Conservation (phyloP, 2,113 vertebrate species). For the Oryctolagus cuniculus region DNA sequence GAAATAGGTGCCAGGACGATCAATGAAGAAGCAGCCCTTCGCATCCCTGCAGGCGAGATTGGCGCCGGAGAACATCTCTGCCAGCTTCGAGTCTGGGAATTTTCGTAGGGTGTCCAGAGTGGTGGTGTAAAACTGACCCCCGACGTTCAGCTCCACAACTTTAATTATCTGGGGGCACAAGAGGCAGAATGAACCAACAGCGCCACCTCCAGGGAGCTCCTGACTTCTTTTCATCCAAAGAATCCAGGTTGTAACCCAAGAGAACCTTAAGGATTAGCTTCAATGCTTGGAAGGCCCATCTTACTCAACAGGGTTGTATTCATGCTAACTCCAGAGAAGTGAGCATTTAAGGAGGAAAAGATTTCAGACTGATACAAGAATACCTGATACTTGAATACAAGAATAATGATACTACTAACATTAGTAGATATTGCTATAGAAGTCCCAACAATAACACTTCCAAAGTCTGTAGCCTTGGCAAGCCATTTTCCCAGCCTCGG, state of each 20-base stretch:
- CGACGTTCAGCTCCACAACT: constrained; percentile 93
- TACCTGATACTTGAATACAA: not conserved
- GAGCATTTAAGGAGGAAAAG: constrained; percentile 20
- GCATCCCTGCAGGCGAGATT: constrained; percentile 86
- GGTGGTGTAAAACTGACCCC: constrained; percentile 92
- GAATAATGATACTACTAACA: no score
- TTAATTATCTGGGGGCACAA: constrained; percentile 83
- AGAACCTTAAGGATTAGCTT: not conserved
- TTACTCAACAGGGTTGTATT: not conserved
- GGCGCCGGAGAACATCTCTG: constrained; percentile 89
- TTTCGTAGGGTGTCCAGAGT: constrained; percentile 91
- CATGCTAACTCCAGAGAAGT: not conserved
- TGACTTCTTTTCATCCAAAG: not conserved
- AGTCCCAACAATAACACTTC: not conserved
- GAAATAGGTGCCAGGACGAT: constrained; percentile 93
- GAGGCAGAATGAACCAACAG: constrained; percentile 54
- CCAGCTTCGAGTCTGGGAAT: constrained; percentile 91
- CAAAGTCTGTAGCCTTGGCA: constrained; percentile 14
- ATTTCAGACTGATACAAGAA: constrained; percentile 16
- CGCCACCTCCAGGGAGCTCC: not conserved
- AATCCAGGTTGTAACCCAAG: not conserved
- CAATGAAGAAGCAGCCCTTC: constrained; percentile 93
- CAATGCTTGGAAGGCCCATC: not conserved
- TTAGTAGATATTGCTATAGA: not conserved
- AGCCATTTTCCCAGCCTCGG: not conserved